Conservation (phyloP, 2,113 vertebrate species). For the Numenius arquata region DNA sequence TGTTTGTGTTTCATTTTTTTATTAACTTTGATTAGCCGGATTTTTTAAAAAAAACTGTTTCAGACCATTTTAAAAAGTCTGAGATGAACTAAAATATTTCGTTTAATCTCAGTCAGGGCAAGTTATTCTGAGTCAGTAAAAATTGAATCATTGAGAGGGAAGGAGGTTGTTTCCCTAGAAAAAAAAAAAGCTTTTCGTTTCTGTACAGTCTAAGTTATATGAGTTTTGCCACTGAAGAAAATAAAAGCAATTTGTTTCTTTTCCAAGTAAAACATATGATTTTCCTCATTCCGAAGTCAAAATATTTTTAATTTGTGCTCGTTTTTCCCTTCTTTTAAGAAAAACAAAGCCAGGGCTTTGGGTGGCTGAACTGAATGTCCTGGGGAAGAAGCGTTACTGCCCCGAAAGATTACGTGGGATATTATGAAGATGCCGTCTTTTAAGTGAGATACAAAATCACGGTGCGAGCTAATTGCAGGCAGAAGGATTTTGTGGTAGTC, state of each 20-base stretch:
- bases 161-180: neutral
- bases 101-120: neutral
- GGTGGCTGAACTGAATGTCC: neutral
- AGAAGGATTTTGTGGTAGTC: neutral
- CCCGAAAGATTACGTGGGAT: rapidly evolving
- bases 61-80: neutral
- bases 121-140: neutral
- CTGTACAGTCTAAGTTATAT: neutral
- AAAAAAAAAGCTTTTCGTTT: neutral
- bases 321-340: neutral
- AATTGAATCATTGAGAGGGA: neutral
- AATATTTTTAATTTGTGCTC: neutral
- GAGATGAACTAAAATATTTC: neutral
- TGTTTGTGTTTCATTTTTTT: rapidly evolving
- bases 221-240: neutral
- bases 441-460: neutral
- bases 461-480: neutral
- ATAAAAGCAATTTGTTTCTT: neutral
- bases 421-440: rapidly evolving
- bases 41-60: neutral
- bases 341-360: neutral
- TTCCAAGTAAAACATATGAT: neutral
- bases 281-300: neutral
- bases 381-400: neutral
- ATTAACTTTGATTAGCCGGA: neutral